Evolutionary conservation across 2,797 vertebrate genomes (phyloP), one percentile per base, ranked within the genome.

Genomic region (Furcifer pardalis): DNA sequence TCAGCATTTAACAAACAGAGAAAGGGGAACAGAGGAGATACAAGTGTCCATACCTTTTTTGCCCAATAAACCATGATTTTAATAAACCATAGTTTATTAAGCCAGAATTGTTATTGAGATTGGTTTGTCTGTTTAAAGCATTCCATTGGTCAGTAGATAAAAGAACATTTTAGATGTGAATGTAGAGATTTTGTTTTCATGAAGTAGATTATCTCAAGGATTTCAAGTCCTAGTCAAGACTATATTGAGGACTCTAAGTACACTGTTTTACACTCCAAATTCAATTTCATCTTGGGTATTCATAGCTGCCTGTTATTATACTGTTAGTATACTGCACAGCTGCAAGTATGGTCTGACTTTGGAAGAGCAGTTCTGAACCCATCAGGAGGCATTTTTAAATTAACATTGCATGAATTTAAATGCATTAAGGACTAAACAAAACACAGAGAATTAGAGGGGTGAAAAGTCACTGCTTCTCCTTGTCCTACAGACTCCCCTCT

Each of bases 351-450:
- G 19, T 35, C 9, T 87, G 63, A 56, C n/a, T 87, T 44, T 74
- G 5, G n/a, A 77, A 21, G 44, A 2, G 37, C 19, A 0, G 35
- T 1, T 89, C 59, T 75, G 52, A 71, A 56, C 79, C 73, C 74
- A 56, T 40, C 73, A 79, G 80, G 86, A 90, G 83, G 1, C 63
- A 2, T 52, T 89, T 84, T 87, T 92, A 90, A 92, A 92, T 93
- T 91, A 93, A 90, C 63, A 68, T 92, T 86, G 92, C 90, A 89
- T 93, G 92, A 82, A 95, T 94, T 95, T 93, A 94, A 95, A 95
- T 94, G 88, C n/a, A 90, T 93, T 91, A 92, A 92, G 86, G 89
- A 85, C 89, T 86, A 92, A 93, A 93, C 91, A 94, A 94, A 94
- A 94, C 87, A 86, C 0, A 76, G 91, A 87, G 89, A 89, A 88